Evolutionary conservation across 1,140 invertebrate genomes (phyloP).

Genomic region (Subanguina moxae): DNA sequence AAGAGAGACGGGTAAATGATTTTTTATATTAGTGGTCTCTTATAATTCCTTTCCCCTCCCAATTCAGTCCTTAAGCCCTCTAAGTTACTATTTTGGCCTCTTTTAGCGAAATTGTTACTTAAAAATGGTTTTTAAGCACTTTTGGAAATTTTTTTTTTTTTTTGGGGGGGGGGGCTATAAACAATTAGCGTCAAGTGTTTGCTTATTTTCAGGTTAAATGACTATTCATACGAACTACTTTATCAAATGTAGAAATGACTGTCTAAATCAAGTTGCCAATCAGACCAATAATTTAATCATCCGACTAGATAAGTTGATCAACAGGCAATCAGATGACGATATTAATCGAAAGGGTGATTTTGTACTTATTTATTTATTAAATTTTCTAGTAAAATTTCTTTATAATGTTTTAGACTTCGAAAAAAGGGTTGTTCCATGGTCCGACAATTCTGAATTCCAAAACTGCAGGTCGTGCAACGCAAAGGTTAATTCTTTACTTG

Average conservation of each 20-base stretch:
- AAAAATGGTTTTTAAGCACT: too few relatives aligned
- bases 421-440: constrained; percentile 80
- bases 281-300: constrained; percentile 87
- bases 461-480: constrained; percentile 84
- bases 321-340: constrained; percentile 75
- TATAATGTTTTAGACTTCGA: constrained; percentile 66
- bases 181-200: too few relatives aligned
- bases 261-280: constrained; percentile 8
- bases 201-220: constrained; percentile 10
- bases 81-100: too few relatives aligned
- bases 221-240: constrained; percentile 18
- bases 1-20: too few relatives aligned
- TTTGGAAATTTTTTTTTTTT: too few relatives aligned
- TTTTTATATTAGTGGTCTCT: too few relatives aligned
- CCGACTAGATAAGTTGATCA: constrained; percentile 81
- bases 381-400: constrained; percentile 9
- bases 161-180: too few relatives aligned
- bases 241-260: constrained; percentile 3
- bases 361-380: constrained; percentile 12
- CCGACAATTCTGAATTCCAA: constrained; percentile 81
- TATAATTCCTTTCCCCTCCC: too few relatives aligned
- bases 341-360: constrained; percentile 73
- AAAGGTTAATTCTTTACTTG: constrained; percentile 58
- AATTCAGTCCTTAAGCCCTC: too few relatives aligned
- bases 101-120: too few relatives aligned